A percentile compares a stretch with the other conserved stretches of the same genome.
Evolutionary conservation across 2,797 vertebrate species (phyloP).

Genomic region (Myotis pilosus): DNA sequence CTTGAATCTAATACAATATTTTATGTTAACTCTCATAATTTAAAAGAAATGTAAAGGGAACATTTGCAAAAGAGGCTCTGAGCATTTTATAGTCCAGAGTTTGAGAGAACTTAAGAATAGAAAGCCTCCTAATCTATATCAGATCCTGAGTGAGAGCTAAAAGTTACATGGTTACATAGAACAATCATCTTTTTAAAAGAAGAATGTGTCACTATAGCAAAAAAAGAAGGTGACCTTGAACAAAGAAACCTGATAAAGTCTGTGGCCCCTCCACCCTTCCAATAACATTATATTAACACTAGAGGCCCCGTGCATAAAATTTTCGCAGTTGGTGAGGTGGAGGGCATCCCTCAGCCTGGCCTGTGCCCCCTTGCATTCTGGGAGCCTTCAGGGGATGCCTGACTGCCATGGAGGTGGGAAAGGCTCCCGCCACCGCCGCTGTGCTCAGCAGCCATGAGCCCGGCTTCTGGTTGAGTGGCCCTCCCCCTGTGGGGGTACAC

Average conservation of each 20-base stretch:
- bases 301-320: too few species aligned
- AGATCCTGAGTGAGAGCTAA: background rate
- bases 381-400: too few species aligned
- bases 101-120: background rate
- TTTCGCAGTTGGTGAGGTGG: too few species aligned
- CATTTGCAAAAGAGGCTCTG: background rate
- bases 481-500: too few species aligned
- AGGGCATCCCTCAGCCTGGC: too few species aligned
- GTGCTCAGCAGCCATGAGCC: too few species aligned
- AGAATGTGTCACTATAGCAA: background rate
- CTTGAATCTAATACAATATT: background rate
- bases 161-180: background rate
- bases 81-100: background rate
- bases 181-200: background rate
- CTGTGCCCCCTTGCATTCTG: too few species aligned
- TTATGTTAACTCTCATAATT: background rate
- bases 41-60: background rate
- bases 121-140: background rate
- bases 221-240: background rate
- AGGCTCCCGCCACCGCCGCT: too few species aligned
- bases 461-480: too few species aligned
- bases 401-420: too few species aligned
- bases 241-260: background rate
- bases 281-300: background rate
- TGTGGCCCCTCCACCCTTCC: background rate